Evolutionary conservation across 92 coral and sea anemone species (phyloP), one percentile per base, ranked within the genome.

Genomic region (Zoanthus solanderi): DNA sequence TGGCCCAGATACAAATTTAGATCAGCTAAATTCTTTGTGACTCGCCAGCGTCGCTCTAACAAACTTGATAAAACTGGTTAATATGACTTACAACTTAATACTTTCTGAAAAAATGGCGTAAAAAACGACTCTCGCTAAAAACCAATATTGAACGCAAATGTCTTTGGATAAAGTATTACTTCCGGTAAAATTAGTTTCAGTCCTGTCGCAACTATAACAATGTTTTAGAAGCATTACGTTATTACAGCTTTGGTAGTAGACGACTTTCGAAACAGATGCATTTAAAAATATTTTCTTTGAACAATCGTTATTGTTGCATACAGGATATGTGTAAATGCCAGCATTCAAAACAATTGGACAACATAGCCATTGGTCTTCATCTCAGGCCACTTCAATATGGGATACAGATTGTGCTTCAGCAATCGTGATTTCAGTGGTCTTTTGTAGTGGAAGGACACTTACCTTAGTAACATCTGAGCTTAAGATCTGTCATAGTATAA

Each of bases 231-330:
- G 67, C 67, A 60, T 60, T 6, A n/a, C 67, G 16, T 16, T 60
- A 16, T 60, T 60, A 16, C 67, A 60, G 67, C 67, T 60, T 12
- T 60, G 67, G 15, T n/a, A 60, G 18, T 60, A n/a, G 67, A 60
- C 18, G 18, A 60, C 11, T 16, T 60, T 11, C 15, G 67, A 60
- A 9, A 14, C 18, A 50, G 15, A 14, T 60, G 67, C 18, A 60
- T 60, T 60, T 3, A 60, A 60, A 60, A n/a, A 10, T 60, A 60
- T 16, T 60, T 12, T 60, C 18, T 60, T 60, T 16, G 67, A 60
- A 60, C 67, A 60, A 12, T 60, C 1, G 15, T 74, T 74, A 45
- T 74, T 74, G 78, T 74, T 74, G 78, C 78, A 74, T 17, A 74
- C 3, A 17, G 78, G 5, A 18, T 74, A 74, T 4, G 18, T 42